Evolutionary conservation across 2,113 vertebrate genomes (phyloP), one percentile per base, ranked within the genome.

Genomic region (Brienomyrus longianalis): DNA sequence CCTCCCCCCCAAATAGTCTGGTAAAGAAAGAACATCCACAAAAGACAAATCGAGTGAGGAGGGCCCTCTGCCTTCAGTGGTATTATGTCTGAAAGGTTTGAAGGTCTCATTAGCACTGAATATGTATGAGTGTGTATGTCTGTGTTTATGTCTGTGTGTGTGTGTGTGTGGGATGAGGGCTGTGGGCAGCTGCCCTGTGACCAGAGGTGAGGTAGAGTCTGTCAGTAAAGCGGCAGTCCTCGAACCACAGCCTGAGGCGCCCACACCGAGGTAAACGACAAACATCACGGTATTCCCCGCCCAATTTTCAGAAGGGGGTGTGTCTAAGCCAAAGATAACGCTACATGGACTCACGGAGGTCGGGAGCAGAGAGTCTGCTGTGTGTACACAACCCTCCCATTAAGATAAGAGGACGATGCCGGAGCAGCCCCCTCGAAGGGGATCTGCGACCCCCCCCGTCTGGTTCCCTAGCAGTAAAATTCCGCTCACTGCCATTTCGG

Each of bases 121-220:
- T 48, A 80, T 47, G 59, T 39, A 52, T 56, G 70, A 50, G 23
- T n/a, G 31, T 50, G 90, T 70, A 77, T 89, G n/a, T n/a, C n/a
- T n/a, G 35, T 91, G 87, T 86, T 90, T 91, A 92, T 91, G 70
- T 90, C 89, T 92, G 84, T 94, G 92, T 89, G 52, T 86, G 59
- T 90, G 89, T 88, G 84, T 90, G 86, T 91, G 74, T 86, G 77
- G 80, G 88, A 86, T 84, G 70, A 89, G 92, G 93, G 94, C 95
- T 95, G 93, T 90, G 94, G 93, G 94, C 95, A 94, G 94, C 95
- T 92, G 95, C 95, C 95, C 95, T 93, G 94, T 95, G 95, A 95
- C 94, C 94, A 95, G 94, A 96, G 94, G 95, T 96, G 96, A 96
- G 96, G 96, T 96, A 96, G 96, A 95, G 94, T 94, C 95, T 94